Percentiles rank a stretch among this genome's conserved stretches.
Conservation (phyloP, 1,140 invertebrate species). For the Periplaneta americana region DNA sequence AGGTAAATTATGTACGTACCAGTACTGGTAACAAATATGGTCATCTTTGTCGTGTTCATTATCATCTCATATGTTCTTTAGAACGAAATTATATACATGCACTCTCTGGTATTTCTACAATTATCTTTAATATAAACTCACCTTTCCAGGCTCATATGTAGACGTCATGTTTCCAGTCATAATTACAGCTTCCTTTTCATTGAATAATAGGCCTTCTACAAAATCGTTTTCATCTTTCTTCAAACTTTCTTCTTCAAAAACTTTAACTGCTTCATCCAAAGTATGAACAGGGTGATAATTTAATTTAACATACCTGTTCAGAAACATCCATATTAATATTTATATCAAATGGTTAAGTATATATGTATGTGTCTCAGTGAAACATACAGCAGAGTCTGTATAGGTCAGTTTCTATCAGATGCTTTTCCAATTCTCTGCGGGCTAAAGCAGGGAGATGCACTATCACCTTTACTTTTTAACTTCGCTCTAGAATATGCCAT, state of each 20-base stretch:
- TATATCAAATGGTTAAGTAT: too few relatives aligned
- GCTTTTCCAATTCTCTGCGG: too few relatives aligned
- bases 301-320: constrained; percentile 53
- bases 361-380: too few relatives aligned
- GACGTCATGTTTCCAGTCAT: constrained; percentile 67
- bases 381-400: too few relatives aligned
- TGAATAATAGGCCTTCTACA: constrained; percentile 68
- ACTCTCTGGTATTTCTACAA: too few relatives aligned
- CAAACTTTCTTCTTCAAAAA: constrained; percentile 46
- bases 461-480: too few relatives aligned
- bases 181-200: constrained; percentile 57
- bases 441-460: too few relatives aligned
- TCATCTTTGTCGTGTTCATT: constrained; percentile 22
- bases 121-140: constrained; percentile 30
- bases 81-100: too few relatives aligned
- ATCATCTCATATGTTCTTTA: constrained; percentile 32
- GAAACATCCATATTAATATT: too few relatives aligned
- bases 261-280: constrained; percentile 41
- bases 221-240: constrained; percentile 58
- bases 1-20: too few relatives aligned
- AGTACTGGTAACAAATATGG: neutral
- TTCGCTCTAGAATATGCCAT: too few relatives aligned
- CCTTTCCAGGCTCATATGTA: constrained; percentile 51
- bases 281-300: constrained; percentile 61
- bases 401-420: too few relatives aligned